Base-by-base conservation (phyloP, 2,797 vertebrate species). In the Zalophus californianus region DNA sequence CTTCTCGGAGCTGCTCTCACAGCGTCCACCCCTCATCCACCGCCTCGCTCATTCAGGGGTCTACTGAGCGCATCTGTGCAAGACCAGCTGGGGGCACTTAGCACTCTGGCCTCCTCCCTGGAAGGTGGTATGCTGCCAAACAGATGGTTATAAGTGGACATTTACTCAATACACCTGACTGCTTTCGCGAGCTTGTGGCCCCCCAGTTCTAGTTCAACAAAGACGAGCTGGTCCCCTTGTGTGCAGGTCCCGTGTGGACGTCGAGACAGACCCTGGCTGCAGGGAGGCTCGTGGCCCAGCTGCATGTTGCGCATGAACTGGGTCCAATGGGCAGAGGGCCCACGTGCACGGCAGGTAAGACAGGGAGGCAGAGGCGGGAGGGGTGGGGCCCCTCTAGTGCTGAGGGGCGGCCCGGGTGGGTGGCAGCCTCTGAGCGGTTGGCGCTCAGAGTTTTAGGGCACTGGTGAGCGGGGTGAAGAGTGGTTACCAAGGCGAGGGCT, bases 21-120 rank as follows among this genome's bases (percentile, higher is more conserved):
- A 5, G 9, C 0, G 7, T 16, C 29, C 3, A 0, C 70, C 44
- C 52, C 73, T 48, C 4, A 2, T 32, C n/a, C 66, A 35, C 66
- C 4, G 1, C 16, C n/a, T 68, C n/a, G 4, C 66, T 35, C 66
- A 4, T 4, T 20, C 64, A 32, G 18, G 64, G n/a, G 2, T 68
- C 32, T 11, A 8, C 64, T 8, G 8, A 18, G 8, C 15, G 8
- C 64, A 35, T 3, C 3, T 35, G 15, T 66, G 66, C n/a, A 11
- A 68, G 66, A n/a, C n/a, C 86, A 54, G 66, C 29, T 44, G 32
- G 12, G 14, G 60, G 50, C 32, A 18, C 35, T 58, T 38, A 27
- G 6, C 8, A 2, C 21, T 56, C 41, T 25, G 3, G 13, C 18
- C 72, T 83, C 32, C 29, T 25, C 32, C 23, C 38, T 54, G 89